Conservation (phyloP, 2,797 vertebrate species). For the Pseudomugil gertrudae region DNA sequence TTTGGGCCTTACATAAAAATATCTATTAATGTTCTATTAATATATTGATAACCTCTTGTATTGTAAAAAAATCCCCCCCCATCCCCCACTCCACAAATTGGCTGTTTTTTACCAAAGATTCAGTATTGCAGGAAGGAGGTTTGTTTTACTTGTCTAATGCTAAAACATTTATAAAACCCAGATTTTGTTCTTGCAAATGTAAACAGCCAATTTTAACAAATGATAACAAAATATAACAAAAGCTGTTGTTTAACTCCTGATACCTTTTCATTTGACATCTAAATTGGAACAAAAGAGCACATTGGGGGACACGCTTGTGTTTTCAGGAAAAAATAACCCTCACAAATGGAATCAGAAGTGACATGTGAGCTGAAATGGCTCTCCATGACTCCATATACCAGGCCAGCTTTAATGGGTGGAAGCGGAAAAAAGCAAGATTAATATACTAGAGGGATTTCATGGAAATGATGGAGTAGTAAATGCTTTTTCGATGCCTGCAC, state of each 20-base stretch:
- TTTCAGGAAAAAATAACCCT: neutral
- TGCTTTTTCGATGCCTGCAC: conserved; percentile 59
- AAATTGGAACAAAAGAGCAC: conserved; percentile 20
- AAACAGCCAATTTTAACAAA: neutral
- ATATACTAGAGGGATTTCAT: conserved; percentile 58
- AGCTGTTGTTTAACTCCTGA: conserved; percentile 8
- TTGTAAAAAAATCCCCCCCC: no score
- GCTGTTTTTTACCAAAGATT: neutral
- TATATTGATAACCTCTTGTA: no score
- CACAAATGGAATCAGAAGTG: conserved; percentile 54
- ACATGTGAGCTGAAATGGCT: conserved; percentile 59
- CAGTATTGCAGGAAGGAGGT: neutral
- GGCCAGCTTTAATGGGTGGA: conserved; percentile 64
- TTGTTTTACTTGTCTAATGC: neutral
- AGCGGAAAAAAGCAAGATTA: conserved; percentile 62
- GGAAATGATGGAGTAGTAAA: conserved; percentile 35
- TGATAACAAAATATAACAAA: neutral
- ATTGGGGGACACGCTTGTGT: conserved; percentile 20
- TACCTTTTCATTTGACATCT: neutral
- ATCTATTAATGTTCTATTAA: no score
- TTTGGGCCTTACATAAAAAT: no score
- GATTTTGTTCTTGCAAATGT: neutral
- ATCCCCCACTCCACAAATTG: no score
- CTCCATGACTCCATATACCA: conserved; percentile 73
- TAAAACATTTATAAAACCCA: no score